Conservation (phyloP, 1,140 invertebrate species). For the Sarcophaga bullata region DNA sequence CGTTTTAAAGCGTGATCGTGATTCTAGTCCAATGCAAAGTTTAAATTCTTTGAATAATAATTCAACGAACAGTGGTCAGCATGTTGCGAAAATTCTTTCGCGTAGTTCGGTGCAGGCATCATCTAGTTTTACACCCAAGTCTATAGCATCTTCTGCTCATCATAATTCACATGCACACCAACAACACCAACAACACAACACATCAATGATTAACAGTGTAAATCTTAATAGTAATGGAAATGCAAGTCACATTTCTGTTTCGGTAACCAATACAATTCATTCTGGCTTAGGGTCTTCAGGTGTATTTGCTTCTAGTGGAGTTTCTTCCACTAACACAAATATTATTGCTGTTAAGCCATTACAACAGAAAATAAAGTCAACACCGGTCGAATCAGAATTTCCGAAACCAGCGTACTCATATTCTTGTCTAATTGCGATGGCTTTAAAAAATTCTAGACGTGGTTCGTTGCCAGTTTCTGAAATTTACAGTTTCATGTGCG, state of each 20-base stretch:
- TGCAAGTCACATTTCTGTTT: background rate
- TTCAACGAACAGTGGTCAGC: constrained; percentile 39
- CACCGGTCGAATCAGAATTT: constrained; percentile 75
- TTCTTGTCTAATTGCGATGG: constrained; percentile 96
- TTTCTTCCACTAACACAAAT: constrained; percentile 29
- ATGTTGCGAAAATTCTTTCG: constrained; percentile 46
- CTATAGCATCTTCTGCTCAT: constrained; percentile 58
- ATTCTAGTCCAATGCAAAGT: constrained; percentile 55
- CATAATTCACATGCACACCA: constrained; percentile 53
- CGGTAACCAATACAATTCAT: constrained; percentile 43
- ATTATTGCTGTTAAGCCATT: constrained; percentile 63
- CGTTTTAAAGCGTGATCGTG: constrained; percentile 54
- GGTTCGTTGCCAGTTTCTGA: constrained; percentile 96
- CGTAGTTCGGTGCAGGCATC: constrained; percentile 45
- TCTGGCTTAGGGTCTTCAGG: constrained; percentile 11
- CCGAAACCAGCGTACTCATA: constrained; percentile 98
- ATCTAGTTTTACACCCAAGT: constrained; percentile 56
- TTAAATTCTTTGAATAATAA: constrained; percentile 48
- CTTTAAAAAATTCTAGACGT: constrained; percentile 93
- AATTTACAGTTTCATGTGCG: constrained; percentile 98
- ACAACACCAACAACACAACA: background rate
- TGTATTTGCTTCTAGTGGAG: constrained; percentile 31
- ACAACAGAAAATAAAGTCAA: constrained; percentile 67
- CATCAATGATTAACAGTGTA: constrained; percentile 49
- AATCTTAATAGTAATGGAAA: background rate